phyloP scores from a whole-genome alignment of 2,113 vertebrate genomes.

The Glaucidium brasilianum region DNA sequence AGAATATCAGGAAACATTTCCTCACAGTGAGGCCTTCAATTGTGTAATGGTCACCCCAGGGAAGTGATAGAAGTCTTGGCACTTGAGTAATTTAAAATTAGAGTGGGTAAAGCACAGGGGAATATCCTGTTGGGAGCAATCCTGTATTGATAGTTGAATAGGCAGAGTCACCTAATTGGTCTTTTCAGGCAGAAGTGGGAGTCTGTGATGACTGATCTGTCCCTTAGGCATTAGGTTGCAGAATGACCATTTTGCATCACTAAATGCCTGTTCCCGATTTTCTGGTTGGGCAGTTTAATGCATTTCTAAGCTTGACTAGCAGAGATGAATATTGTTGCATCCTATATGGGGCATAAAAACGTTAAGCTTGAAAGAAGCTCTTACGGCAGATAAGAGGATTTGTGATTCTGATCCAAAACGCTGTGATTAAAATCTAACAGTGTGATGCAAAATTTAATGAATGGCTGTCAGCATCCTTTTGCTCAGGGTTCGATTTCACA shows the following conservation, averaged over 20 bases:
- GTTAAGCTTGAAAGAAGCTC: slow-evolving; percentile 45
- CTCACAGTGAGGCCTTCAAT: slow-evolving; percentile 26
- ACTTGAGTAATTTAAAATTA: slow-evolving; percentile 70
- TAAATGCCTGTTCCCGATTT: slow-evolving; percentile 66
- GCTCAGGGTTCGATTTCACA: not conserved
- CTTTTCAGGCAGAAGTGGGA: slow-evolving; percentile 63
- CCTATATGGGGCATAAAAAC: slow-evolving; percentile 49
- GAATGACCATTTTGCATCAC: slow-evolving; percentile 67
- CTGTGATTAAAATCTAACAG: slow-evolving; percentile 60
- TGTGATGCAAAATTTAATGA: slow-evolving; percentile 31
- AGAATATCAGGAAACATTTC: slow-evolving; percentile 55
- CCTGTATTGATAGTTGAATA: slow-evolving; percentile 61
- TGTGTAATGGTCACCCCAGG: slow-evolving; percentile 53
- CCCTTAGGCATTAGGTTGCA: slow-evolving; percentile 58
- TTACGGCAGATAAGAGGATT: slow-evolving; percentile 43
- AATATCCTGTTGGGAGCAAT: slow-evolving; percentile 65
- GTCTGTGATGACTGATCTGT: slow-evolving; percentile 61
- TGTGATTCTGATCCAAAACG: slow-evolving; percentile 42
- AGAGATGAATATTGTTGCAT: slow-evolving; percentile 62
- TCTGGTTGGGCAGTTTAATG: slow-evolving; percentile 66
- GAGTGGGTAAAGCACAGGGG: slow-evolving; percentile 59
- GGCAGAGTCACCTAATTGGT: slow-evolving; percentile 66
- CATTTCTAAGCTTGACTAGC: slow-evolving; percentile 62
- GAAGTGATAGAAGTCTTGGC: slow-evolving; percentile 63
- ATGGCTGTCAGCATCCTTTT: slow-evolving; percentile 24